Conservation (phyloP, 2,888 invertebrate genomes). For the Oconnorella tubifera region DNA sequence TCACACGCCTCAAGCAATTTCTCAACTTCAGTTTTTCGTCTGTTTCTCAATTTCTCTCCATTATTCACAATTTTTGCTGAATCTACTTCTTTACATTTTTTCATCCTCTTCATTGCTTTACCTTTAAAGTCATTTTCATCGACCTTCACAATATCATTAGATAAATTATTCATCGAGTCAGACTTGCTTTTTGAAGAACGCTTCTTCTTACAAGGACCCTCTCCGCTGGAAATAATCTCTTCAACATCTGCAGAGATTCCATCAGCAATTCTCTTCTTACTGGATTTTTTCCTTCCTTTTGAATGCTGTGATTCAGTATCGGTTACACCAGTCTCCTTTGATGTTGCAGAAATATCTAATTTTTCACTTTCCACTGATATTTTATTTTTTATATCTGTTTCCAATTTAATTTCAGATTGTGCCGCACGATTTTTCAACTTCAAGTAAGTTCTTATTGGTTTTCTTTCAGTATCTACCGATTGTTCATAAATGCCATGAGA, state of each 20-base stretch:
- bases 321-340: too few species aligned
- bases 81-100: too few species aligned
- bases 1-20: background rate
- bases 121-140: too few species aligned
- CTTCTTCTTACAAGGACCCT: background rate
- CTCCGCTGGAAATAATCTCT: background rate
- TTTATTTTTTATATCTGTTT: background rate
- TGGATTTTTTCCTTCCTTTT: too few species aligned
- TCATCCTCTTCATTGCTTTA: background rate
- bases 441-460: background rate
- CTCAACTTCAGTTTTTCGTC: conserved; percentile 1
- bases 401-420: background rate
- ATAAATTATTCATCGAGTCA: too few species aligned
- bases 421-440: too few species aligned
- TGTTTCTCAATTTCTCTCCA: background rate
- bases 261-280: too few species aligned
- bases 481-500: background rate
- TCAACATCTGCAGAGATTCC: background rate
- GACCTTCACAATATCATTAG: background rate
- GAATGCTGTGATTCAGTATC: too few species aligned
- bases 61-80: too few species aligned
- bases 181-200: background rate
- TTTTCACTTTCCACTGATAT: background rate
- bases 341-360: background rate
- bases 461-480: too few species aligned